Percentiles rank a stretch among this genome's conserved stretches.
phyloP scores from a whole-genome alignment of 1,140 invertebrate genomes.

The Lordiphosa clarofinis region DNA sequence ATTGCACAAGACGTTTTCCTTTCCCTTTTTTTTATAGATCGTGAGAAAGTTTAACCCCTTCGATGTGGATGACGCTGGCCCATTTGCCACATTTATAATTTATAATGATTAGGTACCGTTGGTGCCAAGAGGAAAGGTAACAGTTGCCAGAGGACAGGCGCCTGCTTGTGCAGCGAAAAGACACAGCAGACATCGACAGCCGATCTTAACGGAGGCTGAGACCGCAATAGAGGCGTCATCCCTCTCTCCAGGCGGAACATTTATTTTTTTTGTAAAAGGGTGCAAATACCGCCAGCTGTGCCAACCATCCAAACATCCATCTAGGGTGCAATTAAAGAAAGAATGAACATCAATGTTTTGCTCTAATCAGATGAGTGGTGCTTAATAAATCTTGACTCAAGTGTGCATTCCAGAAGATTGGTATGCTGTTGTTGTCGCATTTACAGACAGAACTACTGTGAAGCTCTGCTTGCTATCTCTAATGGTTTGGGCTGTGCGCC shows the following conservation, averaged over 20 bases:
- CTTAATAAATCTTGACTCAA: too few species aligned
- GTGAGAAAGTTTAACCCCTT: conserved; percentile 77
- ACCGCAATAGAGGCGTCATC: conserved; percentile 60
- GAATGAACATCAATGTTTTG: too few species aligned
- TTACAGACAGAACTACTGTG: too few species aligned
- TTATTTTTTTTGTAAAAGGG: too few species aligned
- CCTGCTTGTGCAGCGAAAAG: conserved; percentile 24
- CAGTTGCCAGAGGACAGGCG: conserved; percentile 46
- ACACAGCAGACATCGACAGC: conserved; percentile 32
- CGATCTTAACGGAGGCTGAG: conserved; percentile 44
- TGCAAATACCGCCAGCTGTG: too few species aligned
- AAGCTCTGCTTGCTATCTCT: too few species aligned
- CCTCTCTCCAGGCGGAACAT: conserved; percentile 47
- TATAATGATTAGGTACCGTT: conserved; percentile 69
- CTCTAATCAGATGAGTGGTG: too few species aligned
- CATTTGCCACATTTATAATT: conserved; percentile 66
- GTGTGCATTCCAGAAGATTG: too few species aligned
- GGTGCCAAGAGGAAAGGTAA: conserved; percentile 45
- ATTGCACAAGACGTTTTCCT: conserved; percentile 35
- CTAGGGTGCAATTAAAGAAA: too few species aligned
- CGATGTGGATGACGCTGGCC: conserved; percentile 18
- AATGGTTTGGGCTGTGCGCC: too few species aligned
- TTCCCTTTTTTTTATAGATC: conserved; percentile 47
- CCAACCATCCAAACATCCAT: too few species aligned
- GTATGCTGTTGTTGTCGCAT: too few species aligned